Evolutionary conservation across 2,113 vertebrate species (phyloP), one percentile per base, ranked within the genome.

Genomic region (Phrynosoma platyrhinos): DNA sequence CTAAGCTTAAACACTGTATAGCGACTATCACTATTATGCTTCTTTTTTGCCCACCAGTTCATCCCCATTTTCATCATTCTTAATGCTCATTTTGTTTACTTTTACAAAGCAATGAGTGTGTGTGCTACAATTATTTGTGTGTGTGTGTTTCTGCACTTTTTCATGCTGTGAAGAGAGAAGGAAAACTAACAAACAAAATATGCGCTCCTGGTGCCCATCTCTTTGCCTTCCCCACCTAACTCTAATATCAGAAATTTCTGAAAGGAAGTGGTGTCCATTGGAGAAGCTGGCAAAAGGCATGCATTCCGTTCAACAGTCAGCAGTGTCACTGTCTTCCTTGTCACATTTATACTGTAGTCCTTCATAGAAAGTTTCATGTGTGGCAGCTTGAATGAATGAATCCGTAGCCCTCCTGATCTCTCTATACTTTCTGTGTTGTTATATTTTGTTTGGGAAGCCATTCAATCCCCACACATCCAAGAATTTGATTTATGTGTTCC

Each of bases 381-480:
- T 89, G 6, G 2, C 72, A 91, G 40, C 87, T 13, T 18, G 16
- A 80, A n/a, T 6, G 30, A 87, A 52, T 5, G 20, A 71, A 47
- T 36, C 55, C 47, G 53, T 55, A 23, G 86, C 30, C 0, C 84
- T 32, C 30, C 10, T 71, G 69, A 30, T 80, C 21, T 36, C 47
- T 36, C 9, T 53, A 32, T 79, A 23, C 32, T 40, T 64, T 64
- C 36, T 79, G 4, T 62, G 58, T 86, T 55, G 77, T 55, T 0
- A 76, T 71, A 30, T 71, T 27, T 71, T 71, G 25, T 86, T 32
- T 82, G 86, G 75, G 53, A 0, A 1, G 66, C 85, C 82, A 6
- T 27, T 89, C 85, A 55, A 81, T 89, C 32, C 36, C 27, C 53
- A 9, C 72, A 90, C 0, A 0, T 84, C 88, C 62, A 87, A 89